Evolutionary conservation across 2,797 vertebrate genomes (phyloP).

Genomic region (Acanthurus leucopareius): DNA sequence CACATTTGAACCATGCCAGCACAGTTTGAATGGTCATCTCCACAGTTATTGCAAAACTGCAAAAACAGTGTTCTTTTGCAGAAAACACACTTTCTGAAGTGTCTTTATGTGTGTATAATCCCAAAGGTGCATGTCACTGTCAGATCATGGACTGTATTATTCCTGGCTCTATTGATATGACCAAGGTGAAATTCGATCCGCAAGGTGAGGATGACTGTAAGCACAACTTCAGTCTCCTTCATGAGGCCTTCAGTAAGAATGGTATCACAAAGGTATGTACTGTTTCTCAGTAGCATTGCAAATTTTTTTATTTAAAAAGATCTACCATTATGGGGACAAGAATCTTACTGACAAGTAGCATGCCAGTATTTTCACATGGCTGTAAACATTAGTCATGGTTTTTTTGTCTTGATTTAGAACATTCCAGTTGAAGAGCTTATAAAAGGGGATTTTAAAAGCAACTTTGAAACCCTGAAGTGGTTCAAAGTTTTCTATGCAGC

Average conservation of each 20-base stretch:
- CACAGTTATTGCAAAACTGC: background rate
- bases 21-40: background rate
- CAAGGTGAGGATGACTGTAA: constrained; percentile 71
- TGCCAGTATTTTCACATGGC: background rate
- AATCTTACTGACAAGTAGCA: background rate
- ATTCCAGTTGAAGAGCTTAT: constrained; percentile 80
- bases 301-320: too few relatives aligned
- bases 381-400: background rate
- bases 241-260: constrained; percentile 70
- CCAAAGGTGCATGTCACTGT: constrained; percentile 83
- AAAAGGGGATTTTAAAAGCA: constrained; percentile 72
- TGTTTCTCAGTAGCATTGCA: background rate
- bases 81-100: background rate
- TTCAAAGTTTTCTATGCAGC: constrained; percentile 78
- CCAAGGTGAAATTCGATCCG: constrained; percentile 81
- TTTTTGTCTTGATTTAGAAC: constrained; percentile 66
- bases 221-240: constrained; percentile 84
- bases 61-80: background rate
- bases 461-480: constrained; percentile 82
- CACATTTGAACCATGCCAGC: background rate
- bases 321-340: background rate
- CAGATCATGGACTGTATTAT: constrained; percentile 83
- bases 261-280: constrained; percentile 74
- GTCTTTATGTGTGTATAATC: constrained; percentile 26
- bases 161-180: constrained; percentile 82